phyloP scores from a whole-genome alignment of 1,140 invertebrate species.

The Brachionus angularis region DNA sequence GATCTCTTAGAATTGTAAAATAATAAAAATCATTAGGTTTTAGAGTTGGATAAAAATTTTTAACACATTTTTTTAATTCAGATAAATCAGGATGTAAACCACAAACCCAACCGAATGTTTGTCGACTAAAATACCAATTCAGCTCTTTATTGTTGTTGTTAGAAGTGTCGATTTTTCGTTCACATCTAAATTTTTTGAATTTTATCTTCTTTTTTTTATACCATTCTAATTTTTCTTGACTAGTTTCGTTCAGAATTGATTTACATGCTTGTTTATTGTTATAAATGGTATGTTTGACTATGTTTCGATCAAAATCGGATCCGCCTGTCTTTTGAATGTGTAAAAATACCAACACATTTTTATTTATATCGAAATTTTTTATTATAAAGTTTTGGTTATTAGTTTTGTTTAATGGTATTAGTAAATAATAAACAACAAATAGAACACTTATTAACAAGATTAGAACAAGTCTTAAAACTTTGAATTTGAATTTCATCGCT shows the following conservation, averaged over 20 bases:
- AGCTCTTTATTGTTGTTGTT: conserved; percentile 24
- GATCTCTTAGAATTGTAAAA: conserved; percentile 87
- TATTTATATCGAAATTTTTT: conserved; percentile 22
- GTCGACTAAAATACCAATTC: conserved; percentile 90
- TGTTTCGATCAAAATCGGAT: conserved; percentile 87
- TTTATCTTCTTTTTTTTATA: conserved; percentile 13
- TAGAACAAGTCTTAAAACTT: too few species aligned
- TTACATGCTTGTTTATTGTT: not conserved
- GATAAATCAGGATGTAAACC: conserved; percentile 98
- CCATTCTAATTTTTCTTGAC: not conserved
- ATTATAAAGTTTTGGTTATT: too few species aligned
- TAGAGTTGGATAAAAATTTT: not conserved
- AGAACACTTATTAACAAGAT: too few species aligned
- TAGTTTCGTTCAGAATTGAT: not conserved
- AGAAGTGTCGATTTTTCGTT: conserved; percentile 45
- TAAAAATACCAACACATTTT: conserved; percentile 94
- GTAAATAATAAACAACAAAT: too few species aligned
- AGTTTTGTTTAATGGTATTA: too few species aligned
- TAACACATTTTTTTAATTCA: conserved; percentile 75
- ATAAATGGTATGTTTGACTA: conserved; percentile 85
- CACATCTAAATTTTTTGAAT: conserved; percentile 10
- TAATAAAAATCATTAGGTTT: conserved; percentile 72
- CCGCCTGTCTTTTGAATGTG: conserved; percentile 92
- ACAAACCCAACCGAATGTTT: conserved; percentile 97
- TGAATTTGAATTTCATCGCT: too few species aligned